Evolutionary conservation across 2,797 vertebrate species (phyloP).

Genomic region (Oryzias sinensis): DNA sequence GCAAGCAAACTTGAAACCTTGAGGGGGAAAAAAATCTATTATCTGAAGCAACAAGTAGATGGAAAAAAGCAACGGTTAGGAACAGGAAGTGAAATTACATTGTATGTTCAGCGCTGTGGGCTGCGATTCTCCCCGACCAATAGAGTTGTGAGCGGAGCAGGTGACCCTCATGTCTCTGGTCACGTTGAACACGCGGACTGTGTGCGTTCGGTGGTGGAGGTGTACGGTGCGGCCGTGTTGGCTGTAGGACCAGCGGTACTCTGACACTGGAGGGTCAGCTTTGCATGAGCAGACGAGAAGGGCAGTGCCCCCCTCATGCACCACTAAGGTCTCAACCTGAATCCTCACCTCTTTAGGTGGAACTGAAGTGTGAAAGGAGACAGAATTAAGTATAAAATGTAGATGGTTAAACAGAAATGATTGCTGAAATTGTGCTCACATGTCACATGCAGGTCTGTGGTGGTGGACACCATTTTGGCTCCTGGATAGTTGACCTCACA

Average conservation of each 20-base stretch:
- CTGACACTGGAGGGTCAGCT: conserved; percentile 74
- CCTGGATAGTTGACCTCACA: conserved; percentile 71
- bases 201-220: conserved; percentile 49
- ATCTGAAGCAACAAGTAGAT: background rate
- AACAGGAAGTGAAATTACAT: conserved; percentile 62
- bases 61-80: background rate
- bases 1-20: no score
- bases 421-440: conserved; percentile 61
- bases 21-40: background rate
- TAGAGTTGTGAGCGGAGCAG: conserved; percentile 73
- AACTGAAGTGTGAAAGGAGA: conserved; percentile 52
- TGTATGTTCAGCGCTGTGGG: conserved; percentile 65
- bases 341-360: conserved; percentile 75
- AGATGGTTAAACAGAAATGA: background rate
- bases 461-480: conserved; percentile 17
- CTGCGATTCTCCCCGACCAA: conserved; percentile 74
- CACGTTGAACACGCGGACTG: conserved; percentile 67
- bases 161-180: conserved; percentile 69
- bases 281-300: conserved; percentile 77
- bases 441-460: conserved; percentile 68
- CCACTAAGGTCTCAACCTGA: conserved; percentile 61
- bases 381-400: background rate
- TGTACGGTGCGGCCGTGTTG: conserved; percentile 49
- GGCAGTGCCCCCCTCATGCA: conserved; percentile 73
- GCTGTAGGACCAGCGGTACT: conserved; percentile 76